phyloP scores from a whole-genome alignment of 2,113 vertebrate species.

The Naja naja region DNA sequence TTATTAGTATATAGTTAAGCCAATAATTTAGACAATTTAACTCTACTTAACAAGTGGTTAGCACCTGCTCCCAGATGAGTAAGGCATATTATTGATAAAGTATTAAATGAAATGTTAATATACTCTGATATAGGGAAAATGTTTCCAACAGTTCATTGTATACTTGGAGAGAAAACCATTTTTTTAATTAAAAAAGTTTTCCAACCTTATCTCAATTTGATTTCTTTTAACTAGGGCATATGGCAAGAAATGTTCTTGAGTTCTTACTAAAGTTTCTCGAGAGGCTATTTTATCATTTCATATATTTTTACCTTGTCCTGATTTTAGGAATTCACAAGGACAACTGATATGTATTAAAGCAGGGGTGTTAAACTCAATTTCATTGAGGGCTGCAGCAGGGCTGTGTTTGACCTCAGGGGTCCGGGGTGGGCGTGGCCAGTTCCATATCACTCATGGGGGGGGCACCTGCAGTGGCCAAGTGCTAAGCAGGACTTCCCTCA shows the following conservation, averaged over 20 bases:
- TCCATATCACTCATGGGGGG: too few species aligned
- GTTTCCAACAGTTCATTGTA: neutral
- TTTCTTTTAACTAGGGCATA: neutral
- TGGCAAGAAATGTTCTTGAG: neutral
- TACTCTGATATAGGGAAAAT: neutral
- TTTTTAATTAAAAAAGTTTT: neutral
- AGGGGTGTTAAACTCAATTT: too few species aligned
- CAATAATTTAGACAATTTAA: constrained; percentile 57
- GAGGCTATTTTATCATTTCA: neutral
- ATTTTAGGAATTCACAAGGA: neutral
- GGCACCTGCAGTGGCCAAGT: too few species aligned
- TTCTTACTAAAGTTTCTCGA: neutral
- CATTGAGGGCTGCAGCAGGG: too few species aligned
- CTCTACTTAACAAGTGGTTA: constrained; percentile 37
- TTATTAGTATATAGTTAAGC: constrained; percentile 47
- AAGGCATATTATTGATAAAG: neutral
- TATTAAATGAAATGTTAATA: neutral
- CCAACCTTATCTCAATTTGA: neutral
- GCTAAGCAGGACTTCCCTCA: too few species aligned
- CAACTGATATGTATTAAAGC: neutral
- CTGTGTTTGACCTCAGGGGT: too few species aligned
- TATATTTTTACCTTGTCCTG: neutral
- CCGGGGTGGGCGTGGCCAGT: too few species aligned
- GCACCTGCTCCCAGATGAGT: constrained; percentile 34
- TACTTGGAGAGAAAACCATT: neutral